Evolutionary conservation across 2,797 vertebrate genomes (phyloP).

Genomic region (Alauda arvensis): DNA sequence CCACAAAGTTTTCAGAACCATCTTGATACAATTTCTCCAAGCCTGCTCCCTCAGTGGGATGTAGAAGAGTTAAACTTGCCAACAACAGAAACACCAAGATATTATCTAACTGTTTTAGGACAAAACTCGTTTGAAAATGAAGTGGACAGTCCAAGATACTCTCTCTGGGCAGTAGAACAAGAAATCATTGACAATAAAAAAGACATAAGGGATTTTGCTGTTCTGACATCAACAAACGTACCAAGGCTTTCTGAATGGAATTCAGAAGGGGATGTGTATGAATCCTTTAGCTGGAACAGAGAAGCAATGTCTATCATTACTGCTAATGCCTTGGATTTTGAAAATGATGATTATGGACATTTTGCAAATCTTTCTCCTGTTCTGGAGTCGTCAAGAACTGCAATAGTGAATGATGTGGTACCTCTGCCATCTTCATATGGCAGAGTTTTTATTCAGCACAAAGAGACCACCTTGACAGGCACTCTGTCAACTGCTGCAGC

Average conservation of each 20-base stretch:
- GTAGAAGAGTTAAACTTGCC: background rate
- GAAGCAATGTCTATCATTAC: background rate
- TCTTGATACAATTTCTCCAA: background rate
- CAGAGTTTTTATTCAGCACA: background rate
- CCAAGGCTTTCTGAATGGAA: background rate
- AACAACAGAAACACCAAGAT: background rate
- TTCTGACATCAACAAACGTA: background rate
- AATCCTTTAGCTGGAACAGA: background rate
- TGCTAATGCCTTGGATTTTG: constrained; percentile 1
- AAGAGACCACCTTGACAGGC: background rate
- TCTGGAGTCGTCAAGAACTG: background rate
- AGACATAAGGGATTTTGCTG: background rate
- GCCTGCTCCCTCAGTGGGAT: background rate
- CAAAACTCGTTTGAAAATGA: background rate
- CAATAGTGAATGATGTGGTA: background rate
- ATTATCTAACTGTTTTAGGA: background rate
- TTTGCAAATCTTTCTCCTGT: background rate
- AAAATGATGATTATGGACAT: background rate
- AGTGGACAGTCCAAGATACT: background rate
- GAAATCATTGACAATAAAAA: background rate
- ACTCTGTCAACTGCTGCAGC: background rate
- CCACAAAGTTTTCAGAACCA: constrained; percentile 15
- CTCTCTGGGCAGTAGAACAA: background rate
- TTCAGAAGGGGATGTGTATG: background rate
- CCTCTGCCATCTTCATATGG: background rate